Evolutionary conservation across 2,888 invertebrate genomes (phyloP), one percentile per base, ranked within the genome.

Genomic region (Stomorhina lunata): DNA sequence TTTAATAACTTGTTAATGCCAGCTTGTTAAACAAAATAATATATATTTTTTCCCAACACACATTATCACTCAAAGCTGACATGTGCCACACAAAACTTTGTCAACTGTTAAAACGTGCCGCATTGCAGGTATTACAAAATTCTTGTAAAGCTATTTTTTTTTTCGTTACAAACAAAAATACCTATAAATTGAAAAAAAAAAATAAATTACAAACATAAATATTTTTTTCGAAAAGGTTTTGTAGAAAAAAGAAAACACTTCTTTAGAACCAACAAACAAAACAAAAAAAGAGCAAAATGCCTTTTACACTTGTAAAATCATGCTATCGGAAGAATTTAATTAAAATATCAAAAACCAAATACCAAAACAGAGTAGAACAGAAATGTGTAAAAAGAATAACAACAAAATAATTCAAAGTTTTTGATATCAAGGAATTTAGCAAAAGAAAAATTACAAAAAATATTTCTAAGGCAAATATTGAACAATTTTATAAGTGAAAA

Each of bases 251-350:
- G 22, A 37, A 29, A 34, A 66, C 9, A n/a, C n/a, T n/a, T n/a
- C n/a, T n/a, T n/a, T n/a, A n/a, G n/a, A n/a, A n/a, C n/a, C n/a
- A 34, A 6, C 4, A 9, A 9, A 43, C 17, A 48, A 45, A 20
- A 48, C 32, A 45, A 53, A 37, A 25, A 40, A 32, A n/a, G n/a
- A n/a, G n/a, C n/a, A n/a, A n/a, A 29, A 48, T 59, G 29, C 50
- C 61, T 53, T 53, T 9, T 40, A 34, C 20, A 61, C 27, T 75
- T 69, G 48, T 50, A 53, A 40, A 25, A 25, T 75, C 69, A 80
- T 63, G 45, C 29, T 40, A 65, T 65, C 66, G 75, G 69, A 80
- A 75, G 69, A 59, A 80, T 80, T 80, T 80, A 80, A 80, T 71
- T 69, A 80, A n/a, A 80, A 75, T 69, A 80, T 69, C 57, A 57